Evolutionary conservation across 1,140 invertebrate genomes (phyloP).

Genomic region (Diabrotica undecimpunctata): DNA sequence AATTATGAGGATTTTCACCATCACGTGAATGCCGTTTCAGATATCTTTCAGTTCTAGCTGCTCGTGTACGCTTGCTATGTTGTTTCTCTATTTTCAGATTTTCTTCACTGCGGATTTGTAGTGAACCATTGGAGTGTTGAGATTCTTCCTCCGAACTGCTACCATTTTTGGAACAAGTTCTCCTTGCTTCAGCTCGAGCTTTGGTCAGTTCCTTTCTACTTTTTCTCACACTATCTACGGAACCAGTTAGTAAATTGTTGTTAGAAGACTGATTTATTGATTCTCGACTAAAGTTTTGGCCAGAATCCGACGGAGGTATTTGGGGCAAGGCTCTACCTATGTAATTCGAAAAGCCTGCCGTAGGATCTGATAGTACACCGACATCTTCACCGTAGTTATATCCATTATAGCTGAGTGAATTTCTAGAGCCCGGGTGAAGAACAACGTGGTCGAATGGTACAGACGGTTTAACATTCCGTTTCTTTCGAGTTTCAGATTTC

Average conservation of each 20-base stretch:
- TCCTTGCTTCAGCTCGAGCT: constrained; percentile 59
- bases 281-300: constrained; percentile 23
- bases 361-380: constrained; percentile 41
- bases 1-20: constrained; percentile 53
- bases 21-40: constrained; percentile 70
- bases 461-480: constrained; percentile 30
- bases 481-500: constrained; percentile 49
- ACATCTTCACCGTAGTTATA: constrained; percentile 49
- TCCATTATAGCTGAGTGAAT: constrained; percentile 32
- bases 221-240: constrained; percentile 54
- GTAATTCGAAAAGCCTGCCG: constrained; percentile 50
- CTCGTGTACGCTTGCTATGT: constrained; percentile 54
- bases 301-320: constrained; percentile 37
- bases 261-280: constrained; percentile 21
- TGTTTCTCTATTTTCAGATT: constrained; percentile 58
- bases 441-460: constrained; percentile 43
- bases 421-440: constrained; percentile 27
- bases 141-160: constrained; percentile 68
- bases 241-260: constrained; percentile 34
- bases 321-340: constrained; percentile 45
- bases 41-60: constrained; percentile 73
- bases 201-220: constrained; percentile 58
- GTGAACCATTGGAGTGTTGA: constrained; percentile 61
- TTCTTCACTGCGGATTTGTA: constrained; percentile 64
- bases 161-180: constrained; percentile 56